These are phyloP conservation scores for Chroicocephalus ridibundus DNA, from an alignment of 2,113 vertebrate genomes.

Conservation along the genomic window DNA sequence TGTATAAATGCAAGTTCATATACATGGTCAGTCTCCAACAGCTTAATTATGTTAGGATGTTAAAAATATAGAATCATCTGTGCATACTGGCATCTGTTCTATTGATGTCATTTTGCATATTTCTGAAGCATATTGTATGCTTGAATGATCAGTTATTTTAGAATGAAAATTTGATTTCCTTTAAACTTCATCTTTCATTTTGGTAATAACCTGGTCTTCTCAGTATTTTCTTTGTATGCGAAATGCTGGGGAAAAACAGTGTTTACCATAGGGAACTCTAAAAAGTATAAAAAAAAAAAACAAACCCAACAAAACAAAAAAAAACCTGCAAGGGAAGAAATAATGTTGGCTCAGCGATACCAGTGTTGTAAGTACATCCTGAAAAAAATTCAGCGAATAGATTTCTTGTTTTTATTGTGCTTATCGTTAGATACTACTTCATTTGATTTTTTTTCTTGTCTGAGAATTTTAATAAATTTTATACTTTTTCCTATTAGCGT, in stretches of 20 bases:
- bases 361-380: background rate
- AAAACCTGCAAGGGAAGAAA: background rate
- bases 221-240: background rate
- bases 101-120: background rate
- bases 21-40: background rate
- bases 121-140: background rate
- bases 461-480: background rate
- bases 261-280: background rate
- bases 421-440: background rate
- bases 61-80: background rate
- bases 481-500: background rate
- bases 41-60: background rate
- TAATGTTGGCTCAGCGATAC: too few species aligned
- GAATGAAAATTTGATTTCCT: background rate
- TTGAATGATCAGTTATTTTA: background rate
- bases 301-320: background rate
- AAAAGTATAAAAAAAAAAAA: background rate
- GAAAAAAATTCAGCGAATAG: background rate
- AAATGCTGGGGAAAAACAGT: background rate
- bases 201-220: background rate
- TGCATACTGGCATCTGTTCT: background rate
- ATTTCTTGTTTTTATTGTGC: background rate
- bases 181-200: background rate
- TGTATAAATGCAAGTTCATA: background rate
- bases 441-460: background rate